phyloP scores from a whole-genome alignment of 1,140 invertebrate genomes.

The Goniozus legneri region DNA sequence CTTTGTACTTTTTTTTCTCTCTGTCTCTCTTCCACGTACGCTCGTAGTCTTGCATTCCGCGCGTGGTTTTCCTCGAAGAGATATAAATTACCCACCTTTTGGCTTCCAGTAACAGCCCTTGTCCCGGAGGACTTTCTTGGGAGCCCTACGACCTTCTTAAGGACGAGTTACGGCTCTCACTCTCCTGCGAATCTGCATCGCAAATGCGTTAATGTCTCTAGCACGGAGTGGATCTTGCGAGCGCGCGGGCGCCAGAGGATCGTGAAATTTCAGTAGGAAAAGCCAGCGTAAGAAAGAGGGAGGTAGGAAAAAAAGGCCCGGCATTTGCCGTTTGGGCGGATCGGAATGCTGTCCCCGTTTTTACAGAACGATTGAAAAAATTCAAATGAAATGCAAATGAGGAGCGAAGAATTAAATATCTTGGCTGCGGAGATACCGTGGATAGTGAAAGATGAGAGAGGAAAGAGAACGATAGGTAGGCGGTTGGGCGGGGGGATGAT shows the following conservation, averaged over 20 bases:
- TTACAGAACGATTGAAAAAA: slow-evolving; percentile 26
- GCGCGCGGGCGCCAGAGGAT: slow-evolving; percentile 7
- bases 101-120: too few relatives aligned
- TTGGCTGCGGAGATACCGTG: slow-evolving; percentile 12
- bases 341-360: slow-evolving; percentile 15
- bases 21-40: not conserved
- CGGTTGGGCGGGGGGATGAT: not conserved
- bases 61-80: too few relatives aligned
- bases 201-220: slow-evolving; percentile 32
- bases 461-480: not conserved
- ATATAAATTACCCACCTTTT: too few relatives aligned
- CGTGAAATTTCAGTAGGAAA: slow-evolving; percentile 5
- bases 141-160: slow-evolving; percentile 2
- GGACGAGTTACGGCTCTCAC: slow-evolving; percentile 4
- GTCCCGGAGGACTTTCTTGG: too few relatives aligned
- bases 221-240: not conserved
- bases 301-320: not conserved
- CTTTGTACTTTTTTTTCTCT: too few relatives aligned
- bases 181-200: slow-evolving; percentile 31
- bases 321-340: not conserved
- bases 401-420: slow-evolving; percentile 32
- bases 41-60: slow-evolving; percentile 4
- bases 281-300: not conserved
- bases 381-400: slow-evolving; percentile 38
- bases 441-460: slow-evolving; percentile 2